A percentile compares a stretch with the other conserved stretches of the same genome.
Conservation (phyloP, 23 tunicate species). For the Ascidia mentula region DNA sequence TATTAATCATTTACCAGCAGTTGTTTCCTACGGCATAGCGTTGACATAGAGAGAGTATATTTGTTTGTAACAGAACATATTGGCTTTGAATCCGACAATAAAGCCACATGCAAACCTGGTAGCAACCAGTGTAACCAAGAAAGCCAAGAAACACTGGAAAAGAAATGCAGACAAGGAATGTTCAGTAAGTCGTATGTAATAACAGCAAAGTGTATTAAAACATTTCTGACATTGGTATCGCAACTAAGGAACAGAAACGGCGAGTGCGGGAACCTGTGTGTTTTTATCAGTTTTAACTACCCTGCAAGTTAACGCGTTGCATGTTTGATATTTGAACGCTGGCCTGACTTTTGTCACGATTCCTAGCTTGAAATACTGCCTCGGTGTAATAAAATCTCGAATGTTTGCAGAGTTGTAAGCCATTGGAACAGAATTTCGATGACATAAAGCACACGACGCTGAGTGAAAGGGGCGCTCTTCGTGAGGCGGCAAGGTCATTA, state of each 20-base stretch:
- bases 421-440: constrained; percentile 86
- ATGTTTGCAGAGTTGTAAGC: constrained; percentile 57
- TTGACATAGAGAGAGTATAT: no score
- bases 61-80: constrained; percentile 52
- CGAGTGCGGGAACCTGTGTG: no score
- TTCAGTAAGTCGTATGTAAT: constrained; percentile 72
- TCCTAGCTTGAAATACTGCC: no score
- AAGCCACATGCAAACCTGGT: constrained; percentile 69
- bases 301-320: no score
- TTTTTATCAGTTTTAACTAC: no score
- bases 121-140: constrained; percentile 71
- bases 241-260: no score
- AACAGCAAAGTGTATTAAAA: no score
- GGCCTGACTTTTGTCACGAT: no score
- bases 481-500: constrained; percentile 94
- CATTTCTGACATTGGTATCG: no score
- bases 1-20: no score
- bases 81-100: constrained; percentile 69
- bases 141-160: constrained; percentile 91
- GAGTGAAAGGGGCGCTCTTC: constrained; percentile 93
- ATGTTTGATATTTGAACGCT: no score
- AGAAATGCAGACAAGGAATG: constrained; percentile 92
- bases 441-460: constrained; percentile 99
- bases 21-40: no score
- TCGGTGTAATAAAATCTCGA: background rate